Percentiles rank a stretch among this genome's conserved stretches.
These are phyloP conservation scores for Germaria angustata DNA, from an alignment of 2,888 invertebrate genomes.

Conservation along the genomic window DNA sequence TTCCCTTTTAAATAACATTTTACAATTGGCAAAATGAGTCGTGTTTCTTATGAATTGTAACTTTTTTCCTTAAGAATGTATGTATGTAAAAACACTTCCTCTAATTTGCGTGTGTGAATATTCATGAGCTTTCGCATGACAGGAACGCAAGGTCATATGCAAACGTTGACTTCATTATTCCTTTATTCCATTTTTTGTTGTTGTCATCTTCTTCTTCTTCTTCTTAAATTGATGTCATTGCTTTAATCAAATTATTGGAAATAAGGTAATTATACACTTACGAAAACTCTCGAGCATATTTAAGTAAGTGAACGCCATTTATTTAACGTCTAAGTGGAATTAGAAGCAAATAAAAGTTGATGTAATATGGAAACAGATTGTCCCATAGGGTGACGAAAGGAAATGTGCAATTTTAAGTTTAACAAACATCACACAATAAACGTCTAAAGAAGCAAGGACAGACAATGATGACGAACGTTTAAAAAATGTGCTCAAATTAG, in stretches of 20 bases:
- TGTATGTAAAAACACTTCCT: no score
- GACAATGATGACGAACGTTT: background rate
- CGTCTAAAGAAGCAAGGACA: background rate
- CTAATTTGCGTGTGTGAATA: background rate
- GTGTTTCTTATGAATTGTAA: background rate
- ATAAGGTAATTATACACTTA: conserved; percentile 41
- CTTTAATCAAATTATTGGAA: conserved; percentile 57
- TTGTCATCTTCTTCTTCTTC: background rate
- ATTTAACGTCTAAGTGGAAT: background rate
- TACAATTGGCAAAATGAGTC: no score
- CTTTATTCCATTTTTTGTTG: background rate
- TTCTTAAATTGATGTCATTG: conserved; percentile 19
- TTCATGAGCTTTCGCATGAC: conserved; percentile 15
- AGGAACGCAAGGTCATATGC: conserved; percentile 57
- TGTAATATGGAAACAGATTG: conserved; percentile 30
- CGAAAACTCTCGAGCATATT: background rate
- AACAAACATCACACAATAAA: conserved; percentile 6
- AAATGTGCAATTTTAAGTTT: conserved; percentile 27
- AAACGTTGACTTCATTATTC: conserved; percentile 51
- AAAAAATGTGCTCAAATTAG: background rate
- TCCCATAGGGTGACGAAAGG: conserved; percentile 4
- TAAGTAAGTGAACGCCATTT: background rate
- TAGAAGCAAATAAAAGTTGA: background rate
- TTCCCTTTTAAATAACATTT: no score
- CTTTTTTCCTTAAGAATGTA: no score